Evolutionary conservation across 2,113 vertebrate genomes (phyloP), one percentile per base, ranked within the genome.

Genomic region (Paracanthobrama guichenoti): DNA sequence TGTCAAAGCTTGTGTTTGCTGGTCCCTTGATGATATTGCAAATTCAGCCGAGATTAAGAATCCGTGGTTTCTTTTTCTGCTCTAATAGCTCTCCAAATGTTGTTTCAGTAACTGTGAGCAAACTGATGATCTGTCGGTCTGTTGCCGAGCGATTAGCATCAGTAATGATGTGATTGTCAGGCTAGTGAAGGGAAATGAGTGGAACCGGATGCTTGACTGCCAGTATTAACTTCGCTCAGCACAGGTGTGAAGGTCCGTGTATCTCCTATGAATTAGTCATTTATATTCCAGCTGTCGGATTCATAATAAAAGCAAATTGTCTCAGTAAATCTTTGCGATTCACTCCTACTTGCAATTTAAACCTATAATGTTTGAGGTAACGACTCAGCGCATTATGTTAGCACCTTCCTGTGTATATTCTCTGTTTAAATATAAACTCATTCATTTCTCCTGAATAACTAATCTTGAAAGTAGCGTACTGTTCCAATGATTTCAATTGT

Each of bases 131-230:
- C 77, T 74, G 66, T 62, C 57, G 10, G 60, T 74, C 77, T 85
- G 69, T 80, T 74, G 20, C 69, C 5, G 31, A 39, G 42, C 26
- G 80, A 76, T 82, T 82, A 76, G 57, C 42, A 48, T 66, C 79
- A 76, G 71, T 69, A 82, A 69, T 69, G 60, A 77, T 82, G 71
- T 81, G 67, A 81, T 73, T 80, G 31, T 69, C 79, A 82, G 72
- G 71, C 53, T 66, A 53, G 57, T 73, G 72, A 74, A 79, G 78
- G 55, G 50, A 55, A 59, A 77, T 48, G 66, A 80, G 77, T 60
- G 69, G 76, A 72, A 73, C 77, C 72, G 71, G 46, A 76, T 76
- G 84, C 78, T 85, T 85, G 84, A 39, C 77, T 75, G 42, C 31
- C 14, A 81, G 77, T 24, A 81, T 75, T 75, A 79, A 39, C 39